These are phyloP conservation scores for Ceratothoa steindachneri DNA, from an alignment of 2,888 invertebrate species.

Conservation along the genomic window DNA sequence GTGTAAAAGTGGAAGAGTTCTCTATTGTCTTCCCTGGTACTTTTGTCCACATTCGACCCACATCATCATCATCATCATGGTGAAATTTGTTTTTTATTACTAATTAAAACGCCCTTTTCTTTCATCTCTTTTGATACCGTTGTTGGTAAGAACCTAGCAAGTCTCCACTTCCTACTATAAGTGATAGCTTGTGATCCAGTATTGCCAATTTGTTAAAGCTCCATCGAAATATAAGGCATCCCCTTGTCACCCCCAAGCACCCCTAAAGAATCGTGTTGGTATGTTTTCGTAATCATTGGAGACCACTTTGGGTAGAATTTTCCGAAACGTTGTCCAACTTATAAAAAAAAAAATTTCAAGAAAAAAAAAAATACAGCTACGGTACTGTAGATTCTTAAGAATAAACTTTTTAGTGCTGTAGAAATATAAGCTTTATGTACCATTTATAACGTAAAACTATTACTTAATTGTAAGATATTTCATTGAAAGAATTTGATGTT, in stretches of 20 bases:
- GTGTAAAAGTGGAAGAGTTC: no score
- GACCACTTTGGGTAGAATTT: not conserved
- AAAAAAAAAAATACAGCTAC: not conserved
- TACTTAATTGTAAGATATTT: not conserved
- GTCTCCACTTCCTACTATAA: not conserved
- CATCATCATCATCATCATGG: no score
- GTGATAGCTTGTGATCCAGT: not conserved
- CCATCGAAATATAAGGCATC: no score
- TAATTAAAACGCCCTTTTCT: no score
- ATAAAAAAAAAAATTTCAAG: not conserved
- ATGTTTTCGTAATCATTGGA: not conserved
- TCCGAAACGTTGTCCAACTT: not conserved
- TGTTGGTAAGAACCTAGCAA: no score
- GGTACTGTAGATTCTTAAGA: not conserved
- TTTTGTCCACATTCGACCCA: no score
- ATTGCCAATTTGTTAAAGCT: not conserved
- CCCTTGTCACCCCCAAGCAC: no score
- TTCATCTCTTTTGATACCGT: no score
- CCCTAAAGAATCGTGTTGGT: not conserved
- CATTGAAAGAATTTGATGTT: not conserved
- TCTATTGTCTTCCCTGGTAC: no score
- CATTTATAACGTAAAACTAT: no score
- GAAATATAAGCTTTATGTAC: not conserved
- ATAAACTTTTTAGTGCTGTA: not conserved
- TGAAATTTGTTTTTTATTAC: no score